A percentile compares a stretch with the other conserved stretches of the same genome.
Evolutionary conservation across 2,797 vertebrate species (phyloP).

Genomic region (Etheostoma nigrum): DNA sequence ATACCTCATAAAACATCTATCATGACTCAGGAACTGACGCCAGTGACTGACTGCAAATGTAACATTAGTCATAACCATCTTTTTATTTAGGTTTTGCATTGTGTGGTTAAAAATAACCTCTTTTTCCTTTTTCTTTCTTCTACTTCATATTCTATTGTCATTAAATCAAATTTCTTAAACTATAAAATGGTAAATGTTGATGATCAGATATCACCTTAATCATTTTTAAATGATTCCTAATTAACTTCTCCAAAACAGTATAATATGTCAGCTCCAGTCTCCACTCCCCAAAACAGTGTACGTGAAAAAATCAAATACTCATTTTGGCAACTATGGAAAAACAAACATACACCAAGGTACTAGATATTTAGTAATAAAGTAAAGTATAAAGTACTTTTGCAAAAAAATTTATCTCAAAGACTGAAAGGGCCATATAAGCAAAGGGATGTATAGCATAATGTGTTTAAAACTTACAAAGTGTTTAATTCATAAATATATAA

Average conservation of each 20-base stretch:
- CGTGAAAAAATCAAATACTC: background rate
- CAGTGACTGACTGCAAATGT: slow-evolving; percentile 11
- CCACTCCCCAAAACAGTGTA: background rate
- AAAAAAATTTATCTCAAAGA: background rate
- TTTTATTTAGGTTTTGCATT: background rate
- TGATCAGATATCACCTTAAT: background rate
- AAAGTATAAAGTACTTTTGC: too few relatives aligned
- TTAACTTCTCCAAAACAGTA: background rate
- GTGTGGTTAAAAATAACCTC: background rate
- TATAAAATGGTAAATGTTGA: background rate
- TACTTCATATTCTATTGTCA: background rate
- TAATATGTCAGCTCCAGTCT: background rate
- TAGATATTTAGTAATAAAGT: too few relatives aligned
- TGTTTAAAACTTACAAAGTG: too few relatives aligned
- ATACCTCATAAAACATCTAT: slow-evolving; percentile 77
- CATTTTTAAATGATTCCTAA: background rate
- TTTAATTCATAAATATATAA: too few relatives aligned
- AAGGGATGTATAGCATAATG: background rate
- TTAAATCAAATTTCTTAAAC: background rate
- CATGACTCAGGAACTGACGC: slow-evolving; percentile 47
- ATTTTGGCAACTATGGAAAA: background rate
- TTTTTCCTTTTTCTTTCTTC: background rate
- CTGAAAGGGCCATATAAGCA: background rate
- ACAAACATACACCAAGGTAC: background rate
- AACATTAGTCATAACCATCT: slow-evolving; percentile 26